phyloP scores from a whole-genome alignment of 2,888 invertebrate genomes.

The Druceiella hillmani region DNA sequence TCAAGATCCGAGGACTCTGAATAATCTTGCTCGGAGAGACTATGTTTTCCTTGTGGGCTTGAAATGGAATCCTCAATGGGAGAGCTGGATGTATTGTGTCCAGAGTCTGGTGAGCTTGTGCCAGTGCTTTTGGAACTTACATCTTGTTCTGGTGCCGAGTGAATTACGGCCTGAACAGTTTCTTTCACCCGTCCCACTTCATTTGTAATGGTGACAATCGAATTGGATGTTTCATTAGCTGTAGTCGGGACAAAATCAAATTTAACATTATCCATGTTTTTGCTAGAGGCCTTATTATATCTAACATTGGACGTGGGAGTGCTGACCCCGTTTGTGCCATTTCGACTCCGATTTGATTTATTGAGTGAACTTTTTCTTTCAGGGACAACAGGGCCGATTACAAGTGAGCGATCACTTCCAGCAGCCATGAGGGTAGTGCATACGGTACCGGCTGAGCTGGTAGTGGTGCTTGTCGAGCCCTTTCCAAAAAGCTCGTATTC shows the following conservation, averaged over 20 bases:
- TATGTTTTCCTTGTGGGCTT: constrained; percentile 64
- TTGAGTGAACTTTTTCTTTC: constrained; percentile 75
- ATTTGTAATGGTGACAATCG: constrained; percentile 41
- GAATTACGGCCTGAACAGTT: constrained; percentile 54
- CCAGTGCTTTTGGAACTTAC: constrained; percentile 54
- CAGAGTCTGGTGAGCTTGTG: constrained; percentile 74
- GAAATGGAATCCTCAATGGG: constrained; percentile 70
- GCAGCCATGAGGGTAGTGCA: constrained; percentile 76
- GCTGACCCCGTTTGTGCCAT: constrained; percentile 40
- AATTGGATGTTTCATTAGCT: constrained; percentile 33
- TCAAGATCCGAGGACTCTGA: constrained; percentile 84
- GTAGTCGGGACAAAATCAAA: constrained; percentile 40
- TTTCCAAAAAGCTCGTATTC: constrained; percentile 90
- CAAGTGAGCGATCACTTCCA: constrained; percentile 56
- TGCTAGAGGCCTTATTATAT: constrained; percentile 49
- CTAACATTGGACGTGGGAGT: constrained; percentile 50
- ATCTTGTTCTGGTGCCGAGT: constrained; percentile 43
- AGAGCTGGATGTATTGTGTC: constrained; percentile 75
- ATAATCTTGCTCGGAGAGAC: constrained; percentile 73
- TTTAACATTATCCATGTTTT: constrained; percentile 35
- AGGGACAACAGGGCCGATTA: constrained; percentile 70
- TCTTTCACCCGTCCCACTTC: constrained; percentile 49
- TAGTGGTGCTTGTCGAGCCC: constrained; percentile 86
- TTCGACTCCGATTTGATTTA: constrained; percentile 52
- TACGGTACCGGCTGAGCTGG: constrained; percentile 86